A percentile compares a stretch with the other conserved stretches of the same genome.
These are phyloP conservation scores for Mesocentrotus franciscanus DNA, from an alignment of 53 echinoderm and acorn worm species.

Conservation along the genomic window DNA sequence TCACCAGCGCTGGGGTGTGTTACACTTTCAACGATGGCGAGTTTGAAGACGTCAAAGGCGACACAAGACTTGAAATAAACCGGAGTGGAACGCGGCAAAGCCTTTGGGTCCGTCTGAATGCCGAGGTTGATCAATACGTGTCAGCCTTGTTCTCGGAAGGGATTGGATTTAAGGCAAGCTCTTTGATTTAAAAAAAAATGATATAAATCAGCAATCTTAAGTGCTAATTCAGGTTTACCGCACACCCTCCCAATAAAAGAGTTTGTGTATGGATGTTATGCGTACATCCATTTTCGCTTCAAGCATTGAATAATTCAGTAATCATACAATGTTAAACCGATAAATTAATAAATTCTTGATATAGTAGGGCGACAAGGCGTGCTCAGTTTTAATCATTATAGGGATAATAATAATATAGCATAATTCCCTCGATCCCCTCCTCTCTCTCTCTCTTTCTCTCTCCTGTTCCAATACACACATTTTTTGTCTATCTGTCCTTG, in stretches of 20 bases:
- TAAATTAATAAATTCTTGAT: too few species aligned
- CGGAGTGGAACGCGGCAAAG: slow-evolving; percentile 15
- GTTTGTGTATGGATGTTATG: too few species aligned
- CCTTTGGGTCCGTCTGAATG: slow-evolving; percentile 50
- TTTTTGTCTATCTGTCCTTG: too few species aligned
- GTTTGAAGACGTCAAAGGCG: slow-evolving; percentile 8
- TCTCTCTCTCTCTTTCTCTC: neutral
- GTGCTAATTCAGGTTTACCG: too few species aligned
- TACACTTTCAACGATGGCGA: slow-evolving; percentile 69
- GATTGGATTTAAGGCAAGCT: slow-evolving; percentile 51
- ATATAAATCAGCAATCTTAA: too few species aligned
- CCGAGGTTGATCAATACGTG: slow-evolving; percentile 40
- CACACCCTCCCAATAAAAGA: too few species aligned
- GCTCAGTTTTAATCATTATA: too few species aligned
- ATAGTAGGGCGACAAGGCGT: too few species aligned
- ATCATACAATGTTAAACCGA: neutral
- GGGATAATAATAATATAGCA: too few species aligned
- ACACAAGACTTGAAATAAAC: neutral
- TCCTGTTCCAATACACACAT: too few species aligned
- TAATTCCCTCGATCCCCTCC: too few species aligned
- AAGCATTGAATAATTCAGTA: neutral
- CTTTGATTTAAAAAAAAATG: too few species aligned
- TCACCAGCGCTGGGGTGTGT: slow-evolving; percentile 66
- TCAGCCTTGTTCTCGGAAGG: neutral
- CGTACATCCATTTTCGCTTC: neutral